Conservation (phyloP, 2,113 vertebrate genomes). For the Junco hyemalis region DNA sequence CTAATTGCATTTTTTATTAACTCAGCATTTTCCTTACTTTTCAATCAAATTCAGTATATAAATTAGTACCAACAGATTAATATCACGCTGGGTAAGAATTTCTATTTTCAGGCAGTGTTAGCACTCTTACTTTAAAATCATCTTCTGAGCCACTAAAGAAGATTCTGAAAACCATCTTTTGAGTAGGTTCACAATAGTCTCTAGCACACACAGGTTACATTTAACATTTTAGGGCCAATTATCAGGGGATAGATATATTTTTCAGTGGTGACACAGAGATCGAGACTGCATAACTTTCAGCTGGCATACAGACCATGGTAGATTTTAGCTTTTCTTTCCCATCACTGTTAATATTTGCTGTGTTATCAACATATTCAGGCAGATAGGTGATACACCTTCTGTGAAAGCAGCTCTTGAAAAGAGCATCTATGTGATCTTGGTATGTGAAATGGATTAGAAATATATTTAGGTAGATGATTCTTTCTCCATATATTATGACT, state of each 20-base stretch:
- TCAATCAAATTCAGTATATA: background rate
- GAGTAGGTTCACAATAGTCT: background rate
- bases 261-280: background rate
- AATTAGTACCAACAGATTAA: background rate
- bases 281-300: background rate
- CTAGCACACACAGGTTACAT: rapidly evolving
- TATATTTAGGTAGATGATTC: background rate
- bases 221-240: background rate
- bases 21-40: slow-evolving; percentile 1
- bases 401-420: background rate
- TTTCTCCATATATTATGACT: background rate
- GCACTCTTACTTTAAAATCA: background rate
- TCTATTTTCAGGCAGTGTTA: background rate
- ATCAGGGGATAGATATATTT: background rate
- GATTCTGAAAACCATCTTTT: background rate
- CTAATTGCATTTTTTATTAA: background rate
- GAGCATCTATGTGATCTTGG: background rate
- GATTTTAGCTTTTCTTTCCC: background rate
- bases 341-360: background rate
- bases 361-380: background rate
- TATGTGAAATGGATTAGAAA: background rate
- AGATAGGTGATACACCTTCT: background rate
- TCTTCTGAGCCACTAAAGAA: background rate
- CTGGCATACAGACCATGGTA: background rate
- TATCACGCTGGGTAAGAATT: background rate